These are phyloP conservation scores for Dolichomitus sp. DNA, from an alignment of 2,888 invertebrate species.

Conservation along the genomic window DNA sequence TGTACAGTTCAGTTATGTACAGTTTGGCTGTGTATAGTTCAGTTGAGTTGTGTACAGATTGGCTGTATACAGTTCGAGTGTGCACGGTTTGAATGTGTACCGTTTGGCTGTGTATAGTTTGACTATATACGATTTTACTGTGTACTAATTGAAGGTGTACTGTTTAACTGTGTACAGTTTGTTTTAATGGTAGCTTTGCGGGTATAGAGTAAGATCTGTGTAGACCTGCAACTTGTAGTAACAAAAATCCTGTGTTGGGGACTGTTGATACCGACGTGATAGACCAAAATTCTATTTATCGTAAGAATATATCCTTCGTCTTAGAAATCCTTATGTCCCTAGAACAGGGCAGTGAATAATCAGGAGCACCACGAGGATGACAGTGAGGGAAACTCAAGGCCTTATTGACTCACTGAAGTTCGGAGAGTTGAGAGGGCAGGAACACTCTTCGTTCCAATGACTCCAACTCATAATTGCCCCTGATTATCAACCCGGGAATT, in stretches of 20 bases:
- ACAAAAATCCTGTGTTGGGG: neutral
- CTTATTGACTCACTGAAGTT: neutral
- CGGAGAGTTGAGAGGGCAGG: constrained; percentile 20
- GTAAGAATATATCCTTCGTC: neutral
- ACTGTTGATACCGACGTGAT: neutral
- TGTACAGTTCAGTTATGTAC: too few relatives aligned
- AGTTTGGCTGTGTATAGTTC: too few relatives aligned
- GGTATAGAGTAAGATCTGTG: too few relatives aligned
- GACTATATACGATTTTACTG: too few relatives aligned
- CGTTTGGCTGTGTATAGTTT: too few relatives aligned
- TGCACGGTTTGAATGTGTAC: too few relatives aligned
- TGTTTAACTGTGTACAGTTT: too few relatives aligned
- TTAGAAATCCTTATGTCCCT: neutral
- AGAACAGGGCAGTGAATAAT: constrained; percentile 1
- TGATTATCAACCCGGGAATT: constrained; percentile 19
- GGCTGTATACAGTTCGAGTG: too few relatives aligned
- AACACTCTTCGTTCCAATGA: constrained; percentile 23
- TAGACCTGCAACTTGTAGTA: too few relatives aligned
- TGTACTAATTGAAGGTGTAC: too few relatives aligned
- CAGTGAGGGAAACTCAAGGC: neutral
- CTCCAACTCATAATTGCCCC: constrained; percentile 48
- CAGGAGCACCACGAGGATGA: neutral
- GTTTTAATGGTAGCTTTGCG: too few relatives aligned
- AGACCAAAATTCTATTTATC: neutral
- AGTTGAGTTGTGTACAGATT: too few relatives aligned